Evolutionary conservation across 2,888 invertebrate species (phyloP).

Genomic region (Reticulitermes lucifugus): DNA sequence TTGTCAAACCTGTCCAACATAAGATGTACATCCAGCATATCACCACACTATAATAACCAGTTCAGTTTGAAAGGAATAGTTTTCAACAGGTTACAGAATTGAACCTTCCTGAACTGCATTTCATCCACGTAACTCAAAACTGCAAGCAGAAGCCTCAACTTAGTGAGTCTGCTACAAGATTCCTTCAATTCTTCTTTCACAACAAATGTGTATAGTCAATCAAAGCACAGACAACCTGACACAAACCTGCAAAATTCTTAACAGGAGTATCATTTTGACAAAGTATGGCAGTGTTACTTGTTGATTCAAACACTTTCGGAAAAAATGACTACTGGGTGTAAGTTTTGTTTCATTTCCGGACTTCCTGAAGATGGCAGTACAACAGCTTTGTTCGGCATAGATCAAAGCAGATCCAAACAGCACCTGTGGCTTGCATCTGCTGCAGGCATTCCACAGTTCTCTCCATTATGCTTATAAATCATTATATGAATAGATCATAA

Average conservation of each 20-base stretch:
- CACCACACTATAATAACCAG: neutral
- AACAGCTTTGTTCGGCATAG: neutral
- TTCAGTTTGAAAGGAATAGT: neutral
- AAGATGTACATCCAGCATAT: too few relatives aligned
- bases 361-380: neutral
- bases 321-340: neutral
- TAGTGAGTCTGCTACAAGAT: neutral
- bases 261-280: neutral
- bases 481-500: too few relatives aligned
- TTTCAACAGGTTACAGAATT: neutral
- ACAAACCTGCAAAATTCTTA: neutral
- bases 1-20: too few relatives aligned
- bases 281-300: neutral
- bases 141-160: neutral
- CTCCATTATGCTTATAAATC: too few relatives aligned
- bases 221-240: neutral
- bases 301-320: neutral
- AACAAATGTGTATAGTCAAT: neutral
- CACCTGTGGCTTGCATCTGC: too few relatives aligned
- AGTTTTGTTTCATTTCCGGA: neutral
- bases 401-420: constrained; percentile 4
- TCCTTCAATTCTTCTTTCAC: neutral
- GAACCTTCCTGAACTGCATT: neutral
- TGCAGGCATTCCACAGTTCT: too few relatives aligned
- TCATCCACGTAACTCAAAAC: neutral